Percentiles rank a stretch among this genome's conserved stretches.
Evolutionary conservation across 2,113 vertebrate species (phyloP).

Genomic region (Machaerirhynchus nigripectus): DNA sequence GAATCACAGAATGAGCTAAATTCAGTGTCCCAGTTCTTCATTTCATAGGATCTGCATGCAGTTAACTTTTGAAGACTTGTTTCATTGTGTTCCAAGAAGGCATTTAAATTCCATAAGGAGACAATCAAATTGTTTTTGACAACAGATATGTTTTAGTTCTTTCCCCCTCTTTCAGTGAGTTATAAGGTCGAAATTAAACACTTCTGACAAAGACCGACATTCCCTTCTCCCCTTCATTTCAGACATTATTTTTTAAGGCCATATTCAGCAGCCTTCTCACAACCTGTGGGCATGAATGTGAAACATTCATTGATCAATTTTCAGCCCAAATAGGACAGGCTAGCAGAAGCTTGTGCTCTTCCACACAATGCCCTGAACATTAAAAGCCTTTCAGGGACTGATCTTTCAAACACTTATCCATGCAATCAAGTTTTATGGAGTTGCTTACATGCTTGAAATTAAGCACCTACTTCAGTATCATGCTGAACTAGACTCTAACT

Average conservation of each 20-base stretch:
- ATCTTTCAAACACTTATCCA: slow-evolving; percentile 5
- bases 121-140: neutral
- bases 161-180: neutral
- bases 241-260: neutral
- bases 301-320: neutral
- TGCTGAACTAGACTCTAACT: slow-evolving; percentile 5
- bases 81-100: neutral
- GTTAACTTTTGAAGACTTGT: neutral
- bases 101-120: neutral
- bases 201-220: neutral
- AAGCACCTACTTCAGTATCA: slow-evolving; percentile 10
- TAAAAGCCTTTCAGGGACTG: slow-evolving; percentile 23
- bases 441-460: slow-evolving; percentile 20
- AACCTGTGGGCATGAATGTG: neutral
- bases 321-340: neutral
- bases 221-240: neutral
- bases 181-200: neutral
- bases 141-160: neutral
- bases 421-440: slow-evolving; percentile 21
- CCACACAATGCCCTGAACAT: neutral
- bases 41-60: neutral
- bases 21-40: neutral
- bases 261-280: neutral
- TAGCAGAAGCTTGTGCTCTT: neutral
- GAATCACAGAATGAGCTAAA: slow-evolving; percentile 2